Base-by-base conservation (phyloP, 1,140 invertebrate genomes). In the Ceratoteleas bidentatus region DNA sequence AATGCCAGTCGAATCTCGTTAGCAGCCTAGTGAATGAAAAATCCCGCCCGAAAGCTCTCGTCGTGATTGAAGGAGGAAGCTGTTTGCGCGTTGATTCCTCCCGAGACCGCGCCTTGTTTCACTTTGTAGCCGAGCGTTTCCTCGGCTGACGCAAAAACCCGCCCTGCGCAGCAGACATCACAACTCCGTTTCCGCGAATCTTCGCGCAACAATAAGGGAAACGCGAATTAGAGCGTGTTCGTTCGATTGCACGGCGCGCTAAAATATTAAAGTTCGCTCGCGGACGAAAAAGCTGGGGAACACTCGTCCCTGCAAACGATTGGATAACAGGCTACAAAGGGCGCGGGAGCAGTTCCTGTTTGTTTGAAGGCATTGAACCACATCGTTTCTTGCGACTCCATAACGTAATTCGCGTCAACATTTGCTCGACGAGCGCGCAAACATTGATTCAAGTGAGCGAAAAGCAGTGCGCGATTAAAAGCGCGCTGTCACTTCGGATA, bases 61-160 rank as follows among this genome's bases (percentile, higher is more conserved):
- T 57, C 62, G 53, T 82, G 73, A 82, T 82, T 82, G 57, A 82
- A 82, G 56, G 66, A 73, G 79, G 64, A 82, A 77, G 68, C 68
- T 82, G 73, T 73, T 76, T 82, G 66, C 34, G 49, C 57, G 73
- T 77, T 73, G 62, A 69, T 77, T 77, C 62, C 80, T 64, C 74
- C 69, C 15, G 73, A 77, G 74, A 74, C 62, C 40, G 50, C 45
- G 54, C 38, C 52, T 61, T 73, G 73, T 66, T 82, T 72, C 54
- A 68, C 68, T 82, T 82, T 76, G 73, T 68, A 68, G 72, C 66
- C 58, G 62, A 73, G 72, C 16, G 72, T 76, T 81, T 75, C 65
- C 56, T 72, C 49, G 45, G 60, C 43, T 66, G 61, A 68, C 76
- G 76, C 62, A 70, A 81, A 81, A 75, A 75, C 38, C 66, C 61